phyloP scores from a whole-genome alignment of 2,888 invertebrate genomes.

The Temnothorax ravouxi region DNA sequence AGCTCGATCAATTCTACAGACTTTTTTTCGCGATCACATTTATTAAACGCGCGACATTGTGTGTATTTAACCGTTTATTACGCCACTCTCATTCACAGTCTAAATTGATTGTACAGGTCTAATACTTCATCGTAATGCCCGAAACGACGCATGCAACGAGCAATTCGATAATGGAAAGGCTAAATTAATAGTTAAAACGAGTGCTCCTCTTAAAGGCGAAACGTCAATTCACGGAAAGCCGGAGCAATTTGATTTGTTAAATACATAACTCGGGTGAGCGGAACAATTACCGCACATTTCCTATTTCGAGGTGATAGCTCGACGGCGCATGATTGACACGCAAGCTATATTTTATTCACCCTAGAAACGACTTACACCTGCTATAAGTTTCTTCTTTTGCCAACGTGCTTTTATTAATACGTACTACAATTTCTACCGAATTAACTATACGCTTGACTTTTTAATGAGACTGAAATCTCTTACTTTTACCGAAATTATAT shows the following conservation, averaged over 20 bases:
- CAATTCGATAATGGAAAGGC: constrained; percentile 61
- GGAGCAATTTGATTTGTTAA: constrained; percentile 66
- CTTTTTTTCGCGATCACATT: background rate
- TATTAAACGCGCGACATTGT: background rate
- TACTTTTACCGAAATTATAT: background rate
- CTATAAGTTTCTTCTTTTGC: constrained; percentile 10
- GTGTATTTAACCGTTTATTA: background rate
- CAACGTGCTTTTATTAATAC: constrained; percentile 9
- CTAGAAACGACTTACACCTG: background rate
- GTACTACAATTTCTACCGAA: background rate
- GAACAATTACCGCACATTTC: constrained; percentile 69
- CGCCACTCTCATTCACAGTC: background rate
- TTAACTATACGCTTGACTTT: background rate
- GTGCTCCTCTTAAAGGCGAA: constrained; percentile 40
- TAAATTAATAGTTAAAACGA: constrained; percentile 68
- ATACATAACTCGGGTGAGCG: constrained; percentile 60
- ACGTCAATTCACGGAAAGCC: constrained; percentile 58
- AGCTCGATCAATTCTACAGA: background rate
- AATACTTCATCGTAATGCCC: constrained; percentile 17
- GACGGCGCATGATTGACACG: constrained; percentile 64
- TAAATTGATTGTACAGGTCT: constrained; percentile 1
- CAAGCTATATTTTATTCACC: constrained; percentile 71
- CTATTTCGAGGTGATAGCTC: constrained; percentile 56
- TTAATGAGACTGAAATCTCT: background rate
- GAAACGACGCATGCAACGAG: constrained; percentile 50